Conservation (phyloP, 2,797 vertebrate genomes). For the Sarcophilus harrisii region DNA sequence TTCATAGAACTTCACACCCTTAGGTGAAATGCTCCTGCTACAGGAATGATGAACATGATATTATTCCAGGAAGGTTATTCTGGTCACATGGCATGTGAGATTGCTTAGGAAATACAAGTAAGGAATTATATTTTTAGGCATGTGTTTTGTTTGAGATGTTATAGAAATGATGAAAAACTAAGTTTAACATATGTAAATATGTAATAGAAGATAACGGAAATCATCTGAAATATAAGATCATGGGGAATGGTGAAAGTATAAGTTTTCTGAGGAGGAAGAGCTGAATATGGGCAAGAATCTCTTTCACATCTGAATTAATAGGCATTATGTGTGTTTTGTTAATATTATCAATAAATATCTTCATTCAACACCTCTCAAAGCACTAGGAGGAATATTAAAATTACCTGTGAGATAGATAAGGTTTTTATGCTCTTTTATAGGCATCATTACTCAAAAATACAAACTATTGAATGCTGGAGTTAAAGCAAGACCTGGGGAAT, state of each 20-base stretch:
- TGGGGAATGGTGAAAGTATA: neutral
- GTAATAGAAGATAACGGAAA: neutral
- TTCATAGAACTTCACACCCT: neutral
- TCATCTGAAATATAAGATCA: neutral
- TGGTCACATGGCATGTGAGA: neutral
- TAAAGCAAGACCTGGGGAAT: neutral
- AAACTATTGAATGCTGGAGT: neutral
- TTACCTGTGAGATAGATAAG: neutral
- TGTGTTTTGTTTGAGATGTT: neutral
- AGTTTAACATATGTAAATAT: neutral
- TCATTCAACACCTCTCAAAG: neutral
- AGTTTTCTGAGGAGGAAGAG: neutral
- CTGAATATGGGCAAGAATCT: neutral
- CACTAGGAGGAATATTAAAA: neutral
- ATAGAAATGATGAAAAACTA: neutral
- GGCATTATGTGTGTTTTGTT: neutral
- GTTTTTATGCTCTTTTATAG: neutral
- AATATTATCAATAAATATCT: neutral
- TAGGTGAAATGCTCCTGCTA: neutral
- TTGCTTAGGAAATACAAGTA: neutral
- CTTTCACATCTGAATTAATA: neutral
- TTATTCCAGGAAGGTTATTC: neutral
- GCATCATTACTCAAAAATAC: neutral
- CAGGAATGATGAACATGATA: neutral
- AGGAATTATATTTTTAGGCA: neutral